These are phyloP conservation scores for Oscheius myriophilus DNA, from an alignment of 2,888 invertebrate genomes.

Conservation along the genomic window DNA sequence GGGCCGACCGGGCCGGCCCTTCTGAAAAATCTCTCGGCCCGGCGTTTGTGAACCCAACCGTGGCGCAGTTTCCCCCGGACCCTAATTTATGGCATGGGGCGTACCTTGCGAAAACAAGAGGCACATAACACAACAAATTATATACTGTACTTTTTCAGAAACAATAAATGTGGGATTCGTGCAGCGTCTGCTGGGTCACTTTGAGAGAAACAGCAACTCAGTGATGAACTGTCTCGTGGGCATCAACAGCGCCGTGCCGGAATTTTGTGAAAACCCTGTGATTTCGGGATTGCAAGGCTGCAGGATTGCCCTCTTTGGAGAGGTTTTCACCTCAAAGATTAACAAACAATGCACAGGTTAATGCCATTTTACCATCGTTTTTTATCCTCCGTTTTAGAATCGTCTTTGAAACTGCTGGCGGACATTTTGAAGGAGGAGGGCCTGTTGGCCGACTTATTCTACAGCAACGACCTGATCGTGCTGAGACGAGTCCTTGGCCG, in stretches of 20 bases:
- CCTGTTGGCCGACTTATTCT: conserved; percentile 41
- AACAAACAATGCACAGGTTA: conserved; percentile 38
- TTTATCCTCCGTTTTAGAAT: not conserved
- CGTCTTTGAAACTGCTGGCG: not conserved
- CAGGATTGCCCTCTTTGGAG: conserved; percentile 31
- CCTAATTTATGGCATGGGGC: too few species aligned
- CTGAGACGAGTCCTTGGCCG: conserved; percentile 39
- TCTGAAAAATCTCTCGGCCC: too few species aligned
- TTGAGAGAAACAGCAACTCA: not conserved
- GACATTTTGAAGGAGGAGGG: conserved; percentile 11
- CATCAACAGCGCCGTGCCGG: not conserved
- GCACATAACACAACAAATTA: not conserved
- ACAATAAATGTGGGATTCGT: conserved; percentile 36
- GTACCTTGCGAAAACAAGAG: too few species aligned
- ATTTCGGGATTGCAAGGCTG: not conserved
- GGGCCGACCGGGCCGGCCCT: too few species aligned
- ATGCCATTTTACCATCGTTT: not conserved
- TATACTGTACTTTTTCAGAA: conserved; percentile 29
- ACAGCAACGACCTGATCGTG: conserved; percentile 48
- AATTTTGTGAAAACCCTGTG: conserved; percentile 1
- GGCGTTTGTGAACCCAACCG: too few species aligned
- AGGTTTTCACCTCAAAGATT: conserved; percentile 33
- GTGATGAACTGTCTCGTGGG: conserved; percentile 3
- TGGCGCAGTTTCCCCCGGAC: too few species aligned
- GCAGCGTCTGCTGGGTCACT: conserved; percentile 26